These are phyloP conservation scores for Hypanus sabinus DNA, from an alignment of 2,113 vertebrate species.

Conservation along the genomic window DNA sequence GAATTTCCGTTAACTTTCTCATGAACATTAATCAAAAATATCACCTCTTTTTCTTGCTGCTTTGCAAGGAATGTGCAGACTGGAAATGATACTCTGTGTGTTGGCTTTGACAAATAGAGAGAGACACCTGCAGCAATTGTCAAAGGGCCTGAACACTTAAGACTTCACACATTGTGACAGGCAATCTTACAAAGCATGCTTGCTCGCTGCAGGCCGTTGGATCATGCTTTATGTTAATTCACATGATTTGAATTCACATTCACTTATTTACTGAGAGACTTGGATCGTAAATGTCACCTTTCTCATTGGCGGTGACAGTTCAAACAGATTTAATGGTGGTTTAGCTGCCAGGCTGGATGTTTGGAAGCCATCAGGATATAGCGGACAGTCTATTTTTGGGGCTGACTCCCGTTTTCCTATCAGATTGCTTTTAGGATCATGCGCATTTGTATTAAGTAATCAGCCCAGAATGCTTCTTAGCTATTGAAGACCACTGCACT, in stretches of 20 bases:
- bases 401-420: no score
- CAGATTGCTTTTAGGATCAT: no score
- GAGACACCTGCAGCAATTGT: background rate
- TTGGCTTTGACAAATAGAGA: background rate
- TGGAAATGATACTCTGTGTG: background rate
- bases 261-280: background rate
- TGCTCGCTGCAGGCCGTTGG: background rate
- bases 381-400: background rate
- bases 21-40: background rate
- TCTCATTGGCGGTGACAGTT: background rate
- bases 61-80: background rate
- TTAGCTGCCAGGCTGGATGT: background rate
- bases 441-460: no score
- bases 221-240: background rate
- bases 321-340: background rate
- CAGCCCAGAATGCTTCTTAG: no score
- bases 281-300: background rate
- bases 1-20: background rate
- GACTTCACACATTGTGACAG: slow-evolving; percentile 23
- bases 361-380: background rate
- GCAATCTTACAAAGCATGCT: background rate
- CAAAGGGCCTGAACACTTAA: background rate
- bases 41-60: background rate
- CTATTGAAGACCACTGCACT: no score
- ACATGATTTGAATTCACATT: slow-evolving; percentile 2